Percentiles rank a stretch among this genome's conserved stretches.
phyloP scores from a whole-genome alignment of 92 coral and sea anemone genomes.

The Isaurus tuberculatus region DNA sequence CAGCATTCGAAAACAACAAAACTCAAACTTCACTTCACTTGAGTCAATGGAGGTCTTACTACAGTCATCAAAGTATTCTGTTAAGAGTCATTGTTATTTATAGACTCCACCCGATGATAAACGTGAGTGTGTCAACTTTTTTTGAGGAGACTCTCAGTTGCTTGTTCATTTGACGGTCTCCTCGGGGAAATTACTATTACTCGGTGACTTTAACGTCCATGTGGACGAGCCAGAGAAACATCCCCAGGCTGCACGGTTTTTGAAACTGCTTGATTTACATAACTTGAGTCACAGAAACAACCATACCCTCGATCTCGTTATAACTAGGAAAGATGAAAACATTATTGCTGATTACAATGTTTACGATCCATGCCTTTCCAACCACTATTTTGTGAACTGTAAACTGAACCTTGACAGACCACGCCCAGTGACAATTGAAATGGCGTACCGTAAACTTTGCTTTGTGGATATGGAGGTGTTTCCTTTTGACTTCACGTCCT shows the following conservation, averaged over 20 bases:
- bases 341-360: constrained; percentile 28
- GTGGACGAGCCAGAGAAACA: constrained; percentile 27
- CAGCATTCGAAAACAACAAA: constrained; percentile 30
- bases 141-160: constrained; percentile 36
- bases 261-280: no score
- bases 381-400: no score
- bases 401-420: constrained; percentile 41
- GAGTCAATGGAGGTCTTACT: constrained; percentile 10
- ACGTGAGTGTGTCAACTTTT: constrained; percentile 21
- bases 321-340: constrained; percentile 19
- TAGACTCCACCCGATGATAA: constrained; percentile 20
- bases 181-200: constrained; percentile 28
- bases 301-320: no score
- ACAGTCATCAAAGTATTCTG: constrained; percentile 10
- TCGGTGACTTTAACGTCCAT: constrained; percentile 47
- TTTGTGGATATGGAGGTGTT: constrained; percentile 41
- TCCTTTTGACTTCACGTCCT: constrained; percentile 14
- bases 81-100: constrained; percentile 14
- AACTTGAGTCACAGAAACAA: constrained; percentile 29
- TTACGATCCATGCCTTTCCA: no score
- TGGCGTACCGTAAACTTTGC: constrained; percentile 49
- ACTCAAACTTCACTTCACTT: constrained; percentile 19
- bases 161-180: constrained; percentile 33
- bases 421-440: constrained; percentile 27
- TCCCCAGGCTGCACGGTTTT: constrained; percentile 16